Percentiles rank a stretch among this genome's conserved stretches.
Evolutionary conservation across 1,140 invertebrate species (phyloP).

Genomic region (Heliconius nattereri): DNA sequence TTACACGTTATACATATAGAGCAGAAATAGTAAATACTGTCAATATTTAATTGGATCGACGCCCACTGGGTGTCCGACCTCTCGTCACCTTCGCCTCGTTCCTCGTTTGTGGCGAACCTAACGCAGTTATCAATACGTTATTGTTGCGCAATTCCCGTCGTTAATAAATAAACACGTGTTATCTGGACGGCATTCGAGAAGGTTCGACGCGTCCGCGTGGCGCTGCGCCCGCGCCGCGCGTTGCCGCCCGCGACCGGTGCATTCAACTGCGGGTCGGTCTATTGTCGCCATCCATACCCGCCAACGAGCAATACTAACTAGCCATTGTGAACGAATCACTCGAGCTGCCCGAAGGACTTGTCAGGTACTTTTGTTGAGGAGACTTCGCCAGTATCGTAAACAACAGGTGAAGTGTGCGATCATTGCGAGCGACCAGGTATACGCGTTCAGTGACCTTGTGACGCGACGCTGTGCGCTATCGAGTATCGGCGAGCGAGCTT

Average conservation of each 20-base stretch:
- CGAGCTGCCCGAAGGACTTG: conserved; percentile 33
- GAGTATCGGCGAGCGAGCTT: conserved; percentile 27
- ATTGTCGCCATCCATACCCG: conserved; percentile 12
- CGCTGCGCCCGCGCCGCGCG: conserved; percentile 41
- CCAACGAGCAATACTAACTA: conserved; percentile 13
- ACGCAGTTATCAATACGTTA: conserved; percentile 54
- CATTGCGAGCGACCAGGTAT: conserved; percentile 24
- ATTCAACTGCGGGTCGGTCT: conserved; percentile 42
- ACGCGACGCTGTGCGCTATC: conserved; percentile 29
- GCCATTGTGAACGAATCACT: conserved; percentile 45
- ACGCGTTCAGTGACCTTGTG: conserved; percentile 54
- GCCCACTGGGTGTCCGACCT: conserved; percentile 42
- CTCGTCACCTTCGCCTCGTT: conserved; percentile 45
- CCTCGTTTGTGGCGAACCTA: conserved; percentile 36
- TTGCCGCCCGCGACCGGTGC: conserved; percentile 55
- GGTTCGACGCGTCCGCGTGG: conserved; percentile 60
- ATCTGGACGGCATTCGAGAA: conserved; percentile 67
- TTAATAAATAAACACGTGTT: conserved; percentile 63
- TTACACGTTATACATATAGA: neutral
- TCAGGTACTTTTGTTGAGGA: conserved; percentile 48
- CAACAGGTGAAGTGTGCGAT: conserved; percentile 37
- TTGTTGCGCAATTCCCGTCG: conserved; percentile 54
- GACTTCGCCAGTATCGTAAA: conserved; percentile 51
- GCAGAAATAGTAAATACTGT: conserved; percentile 12
- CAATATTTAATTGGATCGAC: conserved; percentile 19